phyloP scores from a whole-genome alignment of 1,140 invertebrate species.

The Mactra quadrangularis region DNA sequence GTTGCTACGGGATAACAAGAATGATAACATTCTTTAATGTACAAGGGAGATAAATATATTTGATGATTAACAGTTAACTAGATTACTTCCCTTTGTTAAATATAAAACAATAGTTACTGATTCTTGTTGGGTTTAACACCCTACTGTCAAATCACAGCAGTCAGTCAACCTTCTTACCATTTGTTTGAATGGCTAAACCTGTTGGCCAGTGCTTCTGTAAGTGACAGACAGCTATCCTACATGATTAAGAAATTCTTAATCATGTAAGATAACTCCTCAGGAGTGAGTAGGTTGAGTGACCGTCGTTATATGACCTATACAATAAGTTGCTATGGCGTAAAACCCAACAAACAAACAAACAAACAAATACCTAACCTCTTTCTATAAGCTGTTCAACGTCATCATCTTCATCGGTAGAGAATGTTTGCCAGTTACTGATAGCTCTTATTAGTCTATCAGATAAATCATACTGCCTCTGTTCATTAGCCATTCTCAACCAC shows the following conservation, averaged over 20 bases:
- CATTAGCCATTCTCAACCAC: slow-evolving; percentile 83
- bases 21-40: too few species aligned
- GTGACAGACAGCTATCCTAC: neutral
- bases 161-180: neutral
- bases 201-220: neutral
- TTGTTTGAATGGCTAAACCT: neutral
- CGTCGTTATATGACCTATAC: too few species aligned
- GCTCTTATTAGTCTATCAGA: slow-evolving; percentile 81
- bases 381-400: slow-evolving; percentile 80
- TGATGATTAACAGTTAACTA: neutral
- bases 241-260: neutral
- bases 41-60: slow-evolving; percentile 2
- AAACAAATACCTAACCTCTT: too few species aligned
- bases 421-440: slow-evolving; percentile 78
- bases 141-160: neutral
- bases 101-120: neutral
- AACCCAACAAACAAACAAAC: too few species aligned
- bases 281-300: too few species aligned
- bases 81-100: neutral
- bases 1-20: neutral
- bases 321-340: too few species aligned
- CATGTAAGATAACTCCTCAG: neutral
- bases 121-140: neutral
- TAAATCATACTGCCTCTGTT: slow-evolving; percentile 78
- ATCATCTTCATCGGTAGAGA: slow-evolving; percentile 71